These are phyloP conservation scores for Acanthosepion esculentum DNA, from an alignment of 2,888 invertebrate genomes.

Conservation along the genomic window DNA sequence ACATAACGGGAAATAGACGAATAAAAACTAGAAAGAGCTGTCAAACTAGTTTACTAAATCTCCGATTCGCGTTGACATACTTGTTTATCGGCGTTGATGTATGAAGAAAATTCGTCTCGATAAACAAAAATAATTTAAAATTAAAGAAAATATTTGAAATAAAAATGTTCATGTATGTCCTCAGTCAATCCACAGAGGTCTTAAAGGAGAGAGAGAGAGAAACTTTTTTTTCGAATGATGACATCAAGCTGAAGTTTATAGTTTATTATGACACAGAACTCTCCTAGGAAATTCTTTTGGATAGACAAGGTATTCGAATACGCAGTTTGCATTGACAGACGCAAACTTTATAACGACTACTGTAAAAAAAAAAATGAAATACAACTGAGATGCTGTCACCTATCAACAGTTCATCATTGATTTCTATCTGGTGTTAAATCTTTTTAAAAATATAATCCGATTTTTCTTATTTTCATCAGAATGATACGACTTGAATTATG, in stretches of 20 bases:
- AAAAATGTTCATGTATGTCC: neutral
- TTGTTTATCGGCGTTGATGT: neutral
- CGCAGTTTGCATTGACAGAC: neutral
- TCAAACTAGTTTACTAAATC: neutral
- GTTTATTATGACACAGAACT: neutral
- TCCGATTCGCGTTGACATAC: neutral
- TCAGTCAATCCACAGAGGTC: neutral
- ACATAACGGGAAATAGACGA: neutral
- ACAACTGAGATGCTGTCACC: neutral
- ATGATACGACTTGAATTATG: no score
- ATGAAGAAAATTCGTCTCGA: neutral
- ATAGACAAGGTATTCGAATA: neutral
- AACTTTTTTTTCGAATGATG: neutral
- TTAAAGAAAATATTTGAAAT: neutral
- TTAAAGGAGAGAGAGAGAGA: neutral
- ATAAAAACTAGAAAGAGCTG: neutral
- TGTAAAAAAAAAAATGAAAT: neutral
- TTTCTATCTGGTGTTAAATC: neutral
- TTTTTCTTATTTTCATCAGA: neutral
- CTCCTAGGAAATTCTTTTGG: neutral
- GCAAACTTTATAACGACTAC: neutral
- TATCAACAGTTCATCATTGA: neutral
- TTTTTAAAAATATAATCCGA: neutral
- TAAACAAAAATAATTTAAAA: neutral
- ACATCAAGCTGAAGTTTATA: neutral